Base-by-base conservation (phyloP, 1,140 invertebrate genomes). In the Potamilus streckersoni region DNA sequence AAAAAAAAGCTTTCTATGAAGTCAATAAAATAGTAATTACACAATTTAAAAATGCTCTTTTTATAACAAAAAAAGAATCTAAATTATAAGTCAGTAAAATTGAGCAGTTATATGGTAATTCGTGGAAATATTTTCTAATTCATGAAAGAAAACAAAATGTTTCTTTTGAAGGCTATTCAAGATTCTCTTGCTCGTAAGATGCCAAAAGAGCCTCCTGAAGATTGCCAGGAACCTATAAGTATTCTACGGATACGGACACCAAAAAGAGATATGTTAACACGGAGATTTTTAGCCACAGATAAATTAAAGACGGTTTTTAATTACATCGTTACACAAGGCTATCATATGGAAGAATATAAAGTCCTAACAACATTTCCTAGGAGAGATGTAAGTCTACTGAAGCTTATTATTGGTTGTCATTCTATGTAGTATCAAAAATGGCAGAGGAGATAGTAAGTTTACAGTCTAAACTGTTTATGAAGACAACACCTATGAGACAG, bases 311-410 rank as follows among this genome's bases (percentile, higher is more conserved):
- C 93, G 73, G 90, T 98, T 82, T 91, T 97, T 78, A 95, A 97
- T 89, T 97, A 93, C 91, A 92, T 97, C 57, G 93, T 94, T 63
- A 94, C 96, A 31, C 92, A 96, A 91, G 96, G 96, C 61, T 97
- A 93, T 90, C 94, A 95, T 72, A 92, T 93, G 75, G 94, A 95
- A 85, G 95, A 96, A 85, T 97, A 94, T 87, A 98, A 97, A 92
- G 93, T 97, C 65, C 94, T 97, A 79, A 94, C 94, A 83, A 95
- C 95, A 87, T 97, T 95, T 95, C 96, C 96, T 87, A 93, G 96
- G 88, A 94, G 94, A 92, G 96, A 97, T 93, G 87, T 89, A 82
- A 88, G 87, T 84, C 60, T 23, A 19, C 60, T 23, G 4, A 61
- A 19, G 17, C 60, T 61, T 19, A 61, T 19, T 19, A 61, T 61